These are phyloP conservation scores for Brachionus angularis DNA, from an alignment of 1,140 invertebrate genomes.

Conservation along the genomic window DNA sequence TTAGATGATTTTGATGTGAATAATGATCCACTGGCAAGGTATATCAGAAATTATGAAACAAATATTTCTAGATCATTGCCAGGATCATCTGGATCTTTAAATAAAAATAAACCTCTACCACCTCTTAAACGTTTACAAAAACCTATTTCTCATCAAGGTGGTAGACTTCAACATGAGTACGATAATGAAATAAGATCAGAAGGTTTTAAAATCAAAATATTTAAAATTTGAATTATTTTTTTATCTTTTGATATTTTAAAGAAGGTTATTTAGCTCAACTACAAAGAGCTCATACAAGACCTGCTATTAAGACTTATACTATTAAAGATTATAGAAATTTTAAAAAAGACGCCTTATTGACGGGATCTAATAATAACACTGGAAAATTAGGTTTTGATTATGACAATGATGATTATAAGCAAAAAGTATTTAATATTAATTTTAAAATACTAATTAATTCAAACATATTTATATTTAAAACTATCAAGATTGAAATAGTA, in stretches of 20 bases:
- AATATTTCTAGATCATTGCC: conserved; percentile 40
- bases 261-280: conserved; percentile 42
- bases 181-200: conserved; percentile 26
- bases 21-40: conserved; percentile 32
- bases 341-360: conserved; percentile 39
- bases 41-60: conserved; percentile 29
- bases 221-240: neutral
- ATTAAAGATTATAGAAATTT: conserved; percentile 39
- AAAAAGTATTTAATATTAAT: conserved; percentile 11
- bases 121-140: conserved; percentile 27
- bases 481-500: conserved; percentile 1
- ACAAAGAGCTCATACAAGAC: neutral
- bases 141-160: conserved; percentile 29
- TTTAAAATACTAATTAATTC: neutral
- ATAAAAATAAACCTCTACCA: conserved; percentile 8
- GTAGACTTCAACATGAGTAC: conserved; percentile 10
- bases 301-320: conserved; percentile 22
- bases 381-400: conserved; percentile 40
- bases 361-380: conserved; percentile 3
- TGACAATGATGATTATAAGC: conserved; percentile 36
- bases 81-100: conserved; percentile 23
- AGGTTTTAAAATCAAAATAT: neutral
- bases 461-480: neutral
- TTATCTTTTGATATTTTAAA: too few relatives aligned
- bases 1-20: conserved; percentile 40